A percentile compares a stretch with the other conserved stretches of the same genome.
Conservation (phyloP, 2,888 invertebrate genomes). For the Caradrina clavipalpis region DNA sequence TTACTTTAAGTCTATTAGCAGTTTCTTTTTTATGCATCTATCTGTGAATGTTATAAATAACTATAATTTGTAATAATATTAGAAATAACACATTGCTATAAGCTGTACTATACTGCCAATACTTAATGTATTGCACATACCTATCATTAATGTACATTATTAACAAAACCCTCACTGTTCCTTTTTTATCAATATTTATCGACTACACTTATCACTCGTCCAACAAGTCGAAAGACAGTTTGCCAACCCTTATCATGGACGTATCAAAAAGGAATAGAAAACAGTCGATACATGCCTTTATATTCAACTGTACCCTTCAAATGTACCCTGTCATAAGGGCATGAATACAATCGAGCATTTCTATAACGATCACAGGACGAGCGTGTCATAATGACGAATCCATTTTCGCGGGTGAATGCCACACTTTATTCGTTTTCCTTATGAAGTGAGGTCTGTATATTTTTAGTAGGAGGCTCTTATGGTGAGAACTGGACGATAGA, state of each 20-base stretch:
- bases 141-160: no score
- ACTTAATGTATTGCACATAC: no score
- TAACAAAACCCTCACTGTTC: no score
- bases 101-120: no score
- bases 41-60: no score
- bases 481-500: neutral
- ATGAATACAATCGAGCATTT: conserved; percentile 39
- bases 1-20: no score
- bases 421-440: conserved; percentile 53
- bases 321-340: conserved; percentile 18
- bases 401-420: conserved; percentile 51
- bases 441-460: conserved; percentile 23
- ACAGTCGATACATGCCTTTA: neutral
- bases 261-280: neutral
- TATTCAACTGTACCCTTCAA: conserved; percentile 8
- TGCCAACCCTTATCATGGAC: neutral
- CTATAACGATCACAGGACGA: conserved; percentile 43
- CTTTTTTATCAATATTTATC: no score
- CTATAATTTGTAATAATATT: no score
- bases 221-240: neutral
- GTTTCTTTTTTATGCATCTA: no score
- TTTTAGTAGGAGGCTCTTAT: conserved; percentile 16
- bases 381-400: conserved; percentile 60
- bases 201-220: no score
- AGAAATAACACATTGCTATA: no score